Conservation (phyloP, 1,140 invertebrate species). For the Oreohelix idahoensis region DNA sequence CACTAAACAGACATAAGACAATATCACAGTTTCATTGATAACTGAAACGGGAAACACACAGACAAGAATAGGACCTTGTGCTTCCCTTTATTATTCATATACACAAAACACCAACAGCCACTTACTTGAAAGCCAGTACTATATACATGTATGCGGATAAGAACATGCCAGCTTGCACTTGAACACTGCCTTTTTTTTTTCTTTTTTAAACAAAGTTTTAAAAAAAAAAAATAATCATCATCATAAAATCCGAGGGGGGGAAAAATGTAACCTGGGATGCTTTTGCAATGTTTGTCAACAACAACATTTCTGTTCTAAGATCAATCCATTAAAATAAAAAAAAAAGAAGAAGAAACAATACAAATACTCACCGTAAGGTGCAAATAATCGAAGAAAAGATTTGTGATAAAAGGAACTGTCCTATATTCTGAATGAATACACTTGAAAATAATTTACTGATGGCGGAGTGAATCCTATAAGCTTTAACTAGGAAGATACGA, state of each 20-base stretch:
- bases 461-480: constrained; percentile 19
- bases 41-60: constrained; percentile 1
- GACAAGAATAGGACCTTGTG: background rate
- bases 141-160: constrained; percentile 13
- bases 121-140: background rate
- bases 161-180: constrained; percentile 3
- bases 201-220: constrained; percentile 8
- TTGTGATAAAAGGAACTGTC: background rate
- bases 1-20: background rate
- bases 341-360: background rate
- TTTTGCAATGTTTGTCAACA: constrained; percentile 13
- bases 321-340: background rate
- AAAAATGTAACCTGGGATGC: constrained; percentile 19
- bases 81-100: background rate
- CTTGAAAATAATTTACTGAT: constrained; percentile 26
- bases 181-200: too few relatives aligned
- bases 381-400: background rate
- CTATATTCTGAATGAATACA: background rate
- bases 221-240: background rate
- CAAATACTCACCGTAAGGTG: constrained; percentile 7
- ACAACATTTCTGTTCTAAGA: constrained; percentile 2
- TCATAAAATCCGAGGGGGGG: background rate
- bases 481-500: constrained; percentile 29
- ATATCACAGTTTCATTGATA: constrained; percentile 37
- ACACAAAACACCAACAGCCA: background rate